These are phyloP conservation scores for Streptopelia turtur DNA, from an alignment of 2,797 vertebrate genomes.

Conservation along the genomic window DNA sequence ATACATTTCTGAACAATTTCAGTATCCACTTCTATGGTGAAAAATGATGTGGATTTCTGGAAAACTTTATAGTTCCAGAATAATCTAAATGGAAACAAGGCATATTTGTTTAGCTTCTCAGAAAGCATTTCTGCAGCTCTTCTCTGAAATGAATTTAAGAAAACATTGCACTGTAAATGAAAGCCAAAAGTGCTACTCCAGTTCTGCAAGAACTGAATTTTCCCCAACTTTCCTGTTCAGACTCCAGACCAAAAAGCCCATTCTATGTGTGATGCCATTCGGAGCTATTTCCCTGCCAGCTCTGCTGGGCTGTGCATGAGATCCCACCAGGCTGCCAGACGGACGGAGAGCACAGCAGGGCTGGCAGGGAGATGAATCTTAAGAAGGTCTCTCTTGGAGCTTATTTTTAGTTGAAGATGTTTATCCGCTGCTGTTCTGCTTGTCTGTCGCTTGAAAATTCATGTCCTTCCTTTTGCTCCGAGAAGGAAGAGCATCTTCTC, in stretches of 20 bases:
- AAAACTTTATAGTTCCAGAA: background rate
- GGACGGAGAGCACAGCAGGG: background rate
- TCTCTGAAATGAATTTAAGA: background rate
- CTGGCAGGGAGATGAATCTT: background rate
- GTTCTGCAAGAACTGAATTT: background rate
- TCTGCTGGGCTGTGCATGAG: fast-evolving
- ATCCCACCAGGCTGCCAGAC: background rate
- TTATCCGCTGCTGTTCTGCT: constrained; percentile 1
- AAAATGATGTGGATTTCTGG: background rate
- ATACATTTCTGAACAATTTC: background rate
- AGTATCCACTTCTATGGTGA: background rate
- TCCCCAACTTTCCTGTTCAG: background rate
- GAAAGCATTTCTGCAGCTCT: background rate
- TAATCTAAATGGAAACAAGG: background rate
- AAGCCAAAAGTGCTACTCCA: background rate
- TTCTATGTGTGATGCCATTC: fast-evolving
- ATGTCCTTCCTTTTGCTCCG: background rate
- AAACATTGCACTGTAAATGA: background rate
- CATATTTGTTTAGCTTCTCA: background rate
- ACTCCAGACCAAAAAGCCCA: fast-evolving
- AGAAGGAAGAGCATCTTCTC: background rate
- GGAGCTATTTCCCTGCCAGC: background rate
- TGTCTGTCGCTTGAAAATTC: background rate
- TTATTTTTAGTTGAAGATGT: background rate
- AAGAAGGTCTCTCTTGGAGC: background rate